Evolutionary conservation across 2,888 invertebrate species (phyloP), one percentile per base, ranked within the genome.

Genomic region (Mythimna impura): DNA sequence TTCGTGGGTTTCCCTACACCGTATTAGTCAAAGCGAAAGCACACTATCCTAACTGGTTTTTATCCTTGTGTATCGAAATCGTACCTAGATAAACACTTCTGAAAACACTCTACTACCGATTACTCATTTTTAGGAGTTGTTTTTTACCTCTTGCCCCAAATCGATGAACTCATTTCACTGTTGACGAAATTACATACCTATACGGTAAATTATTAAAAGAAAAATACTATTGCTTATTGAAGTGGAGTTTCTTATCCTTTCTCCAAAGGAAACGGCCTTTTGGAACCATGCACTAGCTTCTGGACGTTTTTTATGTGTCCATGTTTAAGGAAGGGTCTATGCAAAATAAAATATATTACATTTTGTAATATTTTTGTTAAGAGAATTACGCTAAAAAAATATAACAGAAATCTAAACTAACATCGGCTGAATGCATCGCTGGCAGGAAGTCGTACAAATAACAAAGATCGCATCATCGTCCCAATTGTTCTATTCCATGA

Each of bases 381-480:
- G 43, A 6, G 3, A 47, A 43, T 43, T 43, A 14, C 47, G 47
- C 14, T 17, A 6, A 47, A 36, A 36, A 36, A 36, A 36, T 20
- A 20, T 20, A 47, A 47, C 47, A 47, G 12, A n/a, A n/a, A 77
- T 40, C 40, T 40, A 25, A 60, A 69, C 0, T 55, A n/a, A 47
- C 58, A 61, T 63, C 30, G 12, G 25, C 20, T 57, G n/a, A 60
- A 55, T 78, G 73, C 55, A 72, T 55, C 50, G 43, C 50, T 22
- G 40, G 25, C 71, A 71, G 80, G 68, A 80, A 76, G 63, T 66
- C 30, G 65, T 66, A 55, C 62, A 65, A 65, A 65, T 66, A 76
- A 65, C 76, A 55, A 67, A 69, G 62, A 68, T 73, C 61, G 57
- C 72, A 71, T 83, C 81, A 76, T 79, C 78, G 22, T 58, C 69